Base-by-base conservation (phyloP, 2,888 invertebrate genomes). In the Odontocolon sp. region DNA sequence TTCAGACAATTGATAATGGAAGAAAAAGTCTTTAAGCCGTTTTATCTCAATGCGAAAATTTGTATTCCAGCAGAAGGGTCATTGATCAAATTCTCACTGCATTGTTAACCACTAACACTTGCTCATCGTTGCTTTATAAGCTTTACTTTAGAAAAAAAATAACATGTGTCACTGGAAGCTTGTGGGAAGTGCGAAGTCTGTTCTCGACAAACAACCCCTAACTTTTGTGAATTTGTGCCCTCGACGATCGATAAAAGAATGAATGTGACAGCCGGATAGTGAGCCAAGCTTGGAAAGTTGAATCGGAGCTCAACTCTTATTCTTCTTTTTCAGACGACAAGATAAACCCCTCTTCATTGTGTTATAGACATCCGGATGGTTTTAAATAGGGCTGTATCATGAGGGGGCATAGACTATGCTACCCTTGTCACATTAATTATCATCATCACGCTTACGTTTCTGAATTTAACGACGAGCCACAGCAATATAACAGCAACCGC, bases 371-470 rank as follows among this genome's bases (percentile, higher is more conserved):
- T 64, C 59, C 52, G 31, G 36, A 54, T 16, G 54, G 16, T 38
- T 59, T 14, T n/a, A 18, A 47, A 42, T 31, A 26, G 33, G 40
- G 16, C 40, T 57, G 33, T 6, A 38, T 63, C 67, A 28, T 57
- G 16, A 76, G 54, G 61, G 71, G 23, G 42, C 40, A 59, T 54
- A 38, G 11, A 18, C 31, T 2, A 3, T 66, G 38, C n/a, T 66
- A 76, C 76, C 76, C 71, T 63, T 76, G 76, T 77, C 76, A 71
- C 76, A 77, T 77, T 77, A 77, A 77, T 77, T 77, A 77, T 77
- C 76, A 72, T 77, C 76, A 77, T 77, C 67, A 50, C 61, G 61
- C 71, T 77, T 63, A 63, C 67, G 40, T 71, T 68, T 77, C 38
- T 68, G 50, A 72, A 77, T 68, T 68, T 42, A 67, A 66, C 57